Percentiles rank a stretch among this genome's conserved stretches.
Evolutionary conservation across 2,888 invertebrate species (phyloP).

Genomic region (Masnerella sp.): DNA sequence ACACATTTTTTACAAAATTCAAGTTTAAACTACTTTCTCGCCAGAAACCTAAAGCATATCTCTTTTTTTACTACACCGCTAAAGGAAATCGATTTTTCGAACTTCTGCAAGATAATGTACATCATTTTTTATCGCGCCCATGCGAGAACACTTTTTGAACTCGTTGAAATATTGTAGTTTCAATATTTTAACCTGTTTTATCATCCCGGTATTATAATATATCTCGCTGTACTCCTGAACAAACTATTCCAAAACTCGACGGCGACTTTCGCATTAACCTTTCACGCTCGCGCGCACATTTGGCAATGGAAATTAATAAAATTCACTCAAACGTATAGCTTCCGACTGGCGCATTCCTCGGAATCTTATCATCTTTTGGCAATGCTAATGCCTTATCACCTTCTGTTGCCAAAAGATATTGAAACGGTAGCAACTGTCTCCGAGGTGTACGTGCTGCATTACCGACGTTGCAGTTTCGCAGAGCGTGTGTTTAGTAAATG

Average conservation of each 20-base stretch:
- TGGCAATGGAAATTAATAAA: slow-evolving; percentile 51
- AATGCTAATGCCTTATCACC: slow-evolving; percentile 37
- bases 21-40: too few relatives aligned
- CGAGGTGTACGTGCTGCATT: slow-evolving; percentile 28
- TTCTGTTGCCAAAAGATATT: slow-evolving; percentile 43
- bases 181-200: slow-evolving; percentile 23
- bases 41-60: too few relatives aligned
- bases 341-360: slow-evolving; percentile 27
- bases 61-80: too few relatives aligned
- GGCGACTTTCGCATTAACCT: slow-evolving; percentile 26
- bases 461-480: slow-evolving; percentile 8
- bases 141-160: background rate
- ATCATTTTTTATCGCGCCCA: slow-evolving; percentile 1
- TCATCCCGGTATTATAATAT: slow-evolving; percentile 12
- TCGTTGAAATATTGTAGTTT: slow-evolving; percentile 15
- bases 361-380: slow-evolving; percentile 38
- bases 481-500: background rate
- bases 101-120: slow-evolving; percentile 2
- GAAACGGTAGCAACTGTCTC: slow-evolving; percentile 22
- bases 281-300: slow-evolving; percentile 30
- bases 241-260: slow-evolving; percentile 21
- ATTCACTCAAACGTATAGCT: slow-evolving; percentile 13
- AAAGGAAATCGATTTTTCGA: slow-evolving; percentile 9
- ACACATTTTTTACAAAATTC: too few relatives aligned
- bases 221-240: slow-evolving; percentile 5